phyloP scores from a whole-genome alignment of 2,888 invertebrate genomes.

The Synanthedon formicaeformis region DNA sequence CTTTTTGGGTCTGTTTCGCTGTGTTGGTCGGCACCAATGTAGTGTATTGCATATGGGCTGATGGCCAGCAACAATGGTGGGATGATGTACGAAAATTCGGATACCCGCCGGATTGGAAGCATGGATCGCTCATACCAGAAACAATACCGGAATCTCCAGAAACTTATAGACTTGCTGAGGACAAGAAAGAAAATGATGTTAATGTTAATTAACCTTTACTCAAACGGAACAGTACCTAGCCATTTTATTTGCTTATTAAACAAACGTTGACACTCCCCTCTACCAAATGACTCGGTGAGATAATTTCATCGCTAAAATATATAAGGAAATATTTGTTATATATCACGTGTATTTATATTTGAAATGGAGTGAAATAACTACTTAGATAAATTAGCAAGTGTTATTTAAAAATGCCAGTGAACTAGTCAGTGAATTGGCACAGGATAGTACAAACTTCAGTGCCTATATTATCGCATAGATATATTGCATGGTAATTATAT shows the following conservation, averaged over 20 bases:
- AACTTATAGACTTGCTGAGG: slow-evolving; percentile 29
- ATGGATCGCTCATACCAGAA: slow-evolving; percentile 38
- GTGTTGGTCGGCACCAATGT: slow-evolving; percentile 75
- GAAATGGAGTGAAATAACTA: not conserved
- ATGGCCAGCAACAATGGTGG: slow-evolving; percentile 81
- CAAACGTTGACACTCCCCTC: too few relatives aligned
- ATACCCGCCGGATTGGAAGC: slow-evolving; percentile 54
- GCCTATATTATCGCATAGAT: not conserved
- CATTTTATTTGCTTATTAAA: too few relatives aligned
- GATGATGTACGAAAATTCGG: slow-evolving; percentile 72
- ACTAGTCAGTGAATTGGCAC: slow-evolving; percentile 4
- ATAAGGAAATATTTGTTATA: too few relatives aligned
- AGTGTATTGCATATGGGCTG: slow-evolving; percentile 75
- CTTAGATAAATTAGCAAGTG: not conserved
- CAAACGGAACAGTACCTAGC: too few relatives aligned
- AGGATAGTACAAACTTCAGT: slow-evolving; percentile 1
- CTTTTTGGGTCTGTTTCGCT: slow-evolving; percentile 80
- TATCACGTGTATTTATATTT: not conserved
- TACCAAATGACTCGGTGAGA: too few relatives aligned
- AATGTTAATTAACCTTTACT: not conserved
- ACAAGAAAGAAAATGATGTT: slow-evolving; percentile 3
- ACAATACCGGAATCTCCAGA: slow-evolving; percentile 26
- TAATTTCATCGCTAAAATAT: too few relatives aligned
- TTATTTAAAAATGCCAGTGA: not conserved
- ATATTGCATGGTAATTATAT: not conserved